Evolutionary conservation across 2,113 vertebrate species (phyloP).

Genomic region (Hypomesus transpacificus): DNA sequence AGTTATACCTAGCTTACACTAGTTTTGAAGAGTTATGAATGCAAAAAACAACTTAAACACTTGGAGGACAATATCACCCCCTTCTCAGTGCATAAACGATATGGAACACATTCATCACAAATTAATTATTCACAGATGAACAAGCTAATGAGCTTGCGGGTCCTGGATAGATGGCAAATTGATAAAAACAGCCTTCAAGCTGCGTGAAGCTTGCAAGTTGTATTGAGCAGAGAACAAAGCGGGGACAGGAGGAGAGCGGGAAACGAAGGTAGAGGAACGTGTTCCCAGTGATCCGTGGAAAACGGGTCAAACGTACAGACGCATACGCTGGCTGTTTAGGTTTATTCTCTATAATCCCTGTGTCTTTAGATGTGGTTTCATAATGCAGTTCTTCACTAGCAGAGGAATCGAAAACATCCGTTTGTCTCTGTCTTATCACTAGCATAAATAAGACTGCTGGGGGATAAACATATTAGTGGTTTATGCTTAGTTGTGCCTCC

Average conservation of each 20-base stretch:
- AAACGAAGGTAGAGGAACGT: constrained; percentile 32
- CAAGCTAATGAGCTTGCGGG: constrained; percentile 48
- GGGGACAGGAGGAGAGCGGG: constrained; percentile 30
- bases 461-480: not conserved
- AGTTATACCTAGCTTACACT: too few relatives aligned
- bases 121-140: constrained; percentile 48
- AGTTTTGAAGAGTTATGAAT: too few relatives aligned
- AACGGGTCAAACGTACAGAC: constrained; percentile 28
- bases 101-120: constrained; percentile 42
- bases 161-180: constrained; percentile 31
- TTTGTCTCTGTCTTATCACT: not conserved
- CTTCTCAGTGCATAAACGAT: constrained; percentile 11
- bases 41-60: too few relatives aligned
- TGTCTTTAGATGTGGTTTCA: not conserved
- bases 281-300: constrained; percentile 6
- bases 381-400: too few relatives aligned
- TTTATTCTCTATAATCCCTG: constrained; percentile 2
- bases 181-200: constrained; percentile 36
- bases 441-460: not conserved
- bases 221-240: constrained; percentile 13
- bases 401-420: too few relatives aligned
- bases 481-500: too few relatives aligned
- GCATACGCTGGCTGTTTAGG: not conserved
- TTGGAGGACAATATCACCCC: not conserved
- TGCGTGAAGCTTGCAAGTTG: constrained; percentile 20